Evolutionary conservation across 2,113 vertebrate species (phyloP).

Genomic region (Lagopus muta): DNA sequence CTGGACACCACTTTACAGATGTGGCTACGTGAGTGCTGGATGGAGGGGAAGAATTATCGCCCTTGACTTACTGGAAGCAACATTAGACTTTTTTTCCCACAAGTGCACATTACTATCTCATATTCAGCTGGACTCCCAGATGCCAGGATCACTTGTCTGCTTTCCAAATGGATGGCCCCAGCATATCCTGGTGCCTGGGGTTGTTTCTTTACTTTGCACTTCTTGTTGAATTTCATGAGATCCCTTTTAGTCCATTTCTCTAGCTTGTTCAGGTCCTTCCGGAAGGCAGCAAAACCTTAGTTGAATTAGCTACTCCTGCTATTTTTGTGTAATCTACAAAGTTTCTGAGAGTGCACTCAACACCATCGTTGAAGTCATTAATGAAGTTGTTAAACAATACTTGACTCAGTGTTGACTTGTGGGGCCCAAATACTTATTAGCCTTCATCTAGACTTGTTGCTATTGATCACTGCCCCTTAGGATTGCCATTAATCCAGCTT

Average conservation of each 20-base stretch:
- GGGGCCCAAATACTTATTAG: too few species aligned
- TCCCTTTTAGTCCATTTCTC: accelerated
- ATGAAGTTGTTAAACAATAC: too few species aligned
- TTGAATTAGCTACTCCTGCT: too few species aligned
- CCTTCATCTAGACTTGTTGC: too few species aligned
- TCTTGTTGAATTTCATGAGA: too few species aligned
- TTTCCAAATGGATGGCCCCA: neutral
- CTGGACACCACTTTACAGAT: neutral
- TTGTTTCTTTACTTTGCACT: neutral
- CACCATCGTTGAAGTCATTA: too few species aligned
- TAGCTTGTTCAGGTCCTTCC: neutral
- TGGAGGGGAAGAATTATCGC: neutral
- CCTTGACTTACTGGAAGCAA: neutral
- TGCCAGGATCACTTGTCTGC: neutral
- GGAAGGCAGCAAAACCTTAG: neutral
- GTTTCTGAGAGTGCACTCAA: too few species aligned
- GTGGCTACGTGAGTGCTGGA: neutral
- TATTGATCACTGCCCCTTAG: too few species aligned
- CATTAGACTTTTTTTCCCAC: neutral
- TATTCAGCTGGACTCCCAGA: accelerated
- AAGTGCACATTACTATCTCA: neutral
- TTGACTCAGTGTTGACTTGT: too few species aligned
- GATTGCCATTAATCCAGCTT: too few species aligned
- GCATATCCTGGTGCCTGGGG: neutral
- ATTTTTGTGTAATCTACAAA: too few species aligned